Conservation (phyloP, 2,113 vertebrate species). For the Orcinus orca region DNA sequence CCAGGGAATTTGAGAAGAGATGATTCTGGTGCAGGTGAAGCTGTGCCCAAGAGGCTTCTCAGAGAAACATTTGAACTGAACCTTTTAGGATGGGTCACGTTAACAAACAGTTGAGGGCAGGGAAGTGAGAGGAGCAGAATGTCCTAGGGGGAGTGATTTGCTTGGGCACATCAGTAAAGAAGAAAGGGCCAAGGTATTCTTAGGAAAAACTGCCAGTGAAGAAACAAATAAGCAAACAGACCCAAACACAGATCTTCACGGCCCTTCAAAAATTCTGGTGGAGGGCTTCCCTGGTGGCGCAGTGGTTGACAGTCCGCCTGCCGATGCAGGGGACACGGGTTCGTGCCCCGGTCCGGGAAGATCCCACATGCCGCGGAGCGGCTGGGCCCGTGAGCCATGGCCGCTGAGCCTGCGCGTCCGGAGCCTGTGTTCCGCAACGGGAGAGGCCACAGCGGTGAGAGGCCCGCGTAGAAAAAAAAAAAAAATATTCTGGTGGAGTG, state of each 20-base stretch:
- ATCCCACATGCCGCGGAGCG: no score
- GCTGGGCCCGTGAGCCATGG: no score
- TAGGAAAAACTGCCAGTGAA: neutral
- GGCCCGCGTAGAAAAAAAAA: no score
- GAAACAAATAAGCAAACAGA: neutral
- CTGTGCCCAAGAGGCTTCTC: neutral
- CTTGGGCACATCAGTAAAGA: neutral
- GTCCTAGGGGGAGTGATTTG: neutral
- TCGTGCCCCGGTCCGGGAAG: no score
- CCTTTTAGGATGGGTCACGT: neutral
- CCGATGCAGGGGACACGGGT: no score
- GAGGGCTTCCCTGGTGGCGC: no score
- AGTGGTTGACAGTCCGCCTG: no score
- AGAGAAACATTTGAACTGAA: neutral
- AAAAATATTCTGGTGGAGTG: no score
- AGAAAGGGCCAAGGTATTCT: neutral
- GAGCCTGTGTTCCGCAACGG: no score
- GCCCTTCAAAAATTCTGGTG: neutral
- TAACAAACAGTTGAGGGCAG: neutral
- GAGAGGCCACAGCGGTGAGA: no score
- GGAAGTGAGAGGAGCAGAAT: neutral
- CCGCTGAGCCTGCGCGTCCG: no score
- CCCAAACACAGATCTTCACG: neutral
- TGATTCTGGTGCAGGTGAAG: accelerated
- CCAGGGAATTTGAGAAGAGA: neutral